A percentile compares a stretch with the other conserved stretches of the same genome.
Conservation (phyloP, 2,113 vertebrate species). For the Spheniscus mendiculus region DNA sequence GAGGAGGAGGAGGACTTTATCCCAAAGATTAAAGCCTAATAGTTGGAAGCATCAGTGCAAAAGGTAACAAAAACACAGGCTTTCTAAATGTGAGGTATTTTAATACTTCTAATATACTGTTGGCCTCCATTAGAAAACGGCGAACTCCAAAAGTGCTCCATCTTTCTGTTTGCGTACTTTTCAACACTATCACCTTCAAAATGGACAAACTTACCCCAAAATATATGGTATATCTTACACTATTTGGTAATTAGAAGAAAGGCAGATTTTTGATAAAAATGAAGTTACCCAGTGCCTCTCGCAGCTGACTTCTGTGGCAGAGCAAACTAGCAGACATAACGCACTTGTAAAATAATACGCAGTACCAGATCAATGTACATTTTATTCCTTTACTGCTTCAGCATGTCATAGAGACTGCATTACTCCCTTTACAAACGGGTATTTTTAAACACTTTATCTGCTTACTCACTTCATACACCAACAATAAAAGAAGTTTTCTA, state of each 20-base stretch:
- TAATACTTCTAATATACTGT: neutral
- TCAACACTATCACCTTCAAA: neutral
- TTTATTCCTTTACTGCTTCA: neutral
- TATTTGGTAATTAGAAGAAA: neutral
- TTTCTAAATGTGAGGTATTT: neutral
- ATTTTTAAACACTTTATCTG: constrained; percentile 1
- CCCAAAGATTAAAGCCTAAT: neutral
- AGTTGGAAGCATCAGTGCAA: neutral
- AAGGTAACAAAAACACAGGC: neutral
- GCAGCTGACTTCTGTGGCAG: neutral
- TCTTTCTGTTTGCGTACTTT: neutral
- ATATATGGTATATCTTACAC: neutral
- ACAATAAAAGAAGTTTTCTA: constrained; percentile 10
- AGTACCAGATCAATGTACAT: rapidly evolving
- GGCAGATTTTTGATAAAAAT: neutral
- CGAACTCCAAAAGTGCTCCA: neutral
- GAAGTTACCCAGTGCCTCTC: neutral
- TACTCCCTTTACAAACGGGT: neutral
- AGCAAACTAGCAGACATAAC: neutral
- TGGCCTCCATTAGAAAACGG: neutral
- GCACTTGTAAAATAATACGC: neutral
- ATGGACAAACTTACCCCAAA: neutral
- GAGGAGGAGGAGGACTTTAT: neutral
- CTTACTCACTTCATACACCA: constrained; percentile 4
- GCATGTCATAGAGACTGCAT: neutral